Percentiles rank a stretch among this genome's conserved stretches.
Conservation (phyloP, 1,140 invertebrate genomes). For the Drosophila pandora region DNA sequence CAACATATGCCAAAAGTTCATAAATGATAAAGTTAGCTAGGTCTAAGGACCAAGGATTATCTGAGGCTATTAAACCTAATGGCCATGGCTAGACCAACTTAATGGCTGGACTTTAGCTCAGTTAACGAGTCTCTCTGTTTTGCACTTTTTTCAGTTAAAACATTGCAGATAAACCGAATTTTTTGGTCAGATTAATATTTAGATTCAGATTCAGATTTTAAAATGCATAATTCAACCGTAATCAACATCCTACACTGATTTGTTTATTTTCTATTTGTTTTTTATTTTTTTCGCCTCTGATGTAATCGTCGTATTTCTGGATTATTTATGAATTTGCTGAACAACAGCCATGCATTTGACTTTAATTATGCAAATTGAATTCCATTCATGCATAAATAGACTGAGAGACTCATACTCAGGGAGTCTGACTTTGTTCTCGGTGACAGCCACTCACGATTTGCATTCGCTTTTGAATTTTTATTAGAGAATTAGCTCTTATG, state of each 20-base stretch:
- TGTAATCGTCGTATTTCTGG: conserved; percentile 26
- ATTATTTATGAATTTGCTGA: conserved; percentile 50
- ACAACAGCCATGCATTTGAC: conserved; percentile 59
- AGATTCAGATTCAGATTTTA: conserved; percentile 9
- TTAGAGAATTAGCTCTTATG: conserved; percentile 73
- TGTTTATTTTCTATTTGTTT: conserved; percentile 46
- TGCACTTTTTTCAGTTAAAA: background rate
- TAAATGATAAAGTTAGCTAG: conserved; percentile 4
- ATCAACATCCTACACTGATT: conserved; percentile 31
- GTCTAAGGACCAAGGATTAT: conserved; percentile 13
- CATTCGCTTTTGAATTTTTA: conserved; percentile 77
- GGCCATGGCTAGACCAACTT: conserved; percentile 43
- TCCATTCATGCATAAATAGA: conserved; percentile 71
- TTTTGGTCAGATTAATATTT: conserved; percentile 13
- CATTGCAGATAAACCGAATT: background rate
- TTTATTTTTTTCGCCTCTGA: conserved; percentile 18
- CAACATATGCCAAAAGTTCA: conserved; percentile 38
- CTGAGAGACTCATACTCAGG: conserved; percentile 26
- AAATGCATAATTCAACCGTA: conserved; percentile 41
- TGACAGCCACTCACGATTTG: conserved; percentile 39
- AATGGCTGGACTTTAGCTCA: conserved; percentile 34
- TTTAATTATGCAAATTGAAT: conserved; percentile 78
- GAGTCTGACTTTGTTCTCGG: conserved; percentile 21
- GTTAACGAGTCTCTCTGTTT: background rate
- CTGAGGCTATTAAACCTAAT: conserved; percentile 46